Evolutionary conservation across 2,113 vertebrate genomes (phyloP), one percentile per base, ranked within the genome.

Genomic region (Pelecanus crispus): DNA sequence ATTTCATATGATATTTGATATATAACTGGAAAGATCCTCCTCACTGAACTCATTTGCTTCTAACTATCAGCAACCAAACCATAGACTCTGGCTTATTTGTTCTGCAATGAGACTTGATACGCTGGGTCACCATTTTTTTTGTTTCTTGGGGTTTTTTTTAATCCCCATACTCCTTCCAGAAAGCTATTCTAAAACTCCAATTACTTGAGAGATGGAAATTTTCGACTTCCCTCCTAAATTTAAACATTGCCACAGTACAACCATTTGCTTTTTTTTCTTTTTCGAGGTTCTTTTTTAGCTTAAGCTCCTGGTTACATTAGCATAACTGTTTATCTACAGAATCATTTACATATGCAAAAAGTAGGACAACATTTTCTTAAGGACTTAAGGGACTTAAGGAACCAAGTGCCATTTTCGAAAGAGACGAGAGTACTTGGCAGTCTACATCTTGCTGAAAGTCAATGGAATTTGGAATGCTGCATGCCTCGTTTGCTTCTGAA

Each of bases 251-350:
- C 13, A 56, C 20, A 28, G 31, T n/a, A 81, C 17, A 36, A 11
- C 4, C 2, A 0, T 52, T 77, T 28, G 17, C 0, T 13, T 52
- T 68, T 63, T 42, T 59, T 36, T 21, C 19, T 25, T 50, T 65
- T n/a, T 16, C 3, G 2, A 20, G 4, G 8, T 10, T 67, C 13
- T 47, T 49, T 73, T 80, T 72, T 12, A 81, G 53, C 40, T 81
- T 70, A 18, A 68, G 38, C 45, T 53, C 28, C n/a, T 31, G 32
- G 22, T 42, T 53, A 45, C 18, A 36, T 24, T 6, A 42, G 65
- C n/a, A 6, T 3, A 26, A 29, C 32, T 65, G 10, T 56, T 40
- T n/a, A 47, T 36, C 52, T 42, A 20, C 19, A 26, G 22, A 36
- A 45, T 29, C 10, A 55, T 18, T 87, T 62, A 26, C 22, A 44